Conservation (phyloP, 2,113 vertebrate genomes). For the Neolamprologus ventralis region DNA sequence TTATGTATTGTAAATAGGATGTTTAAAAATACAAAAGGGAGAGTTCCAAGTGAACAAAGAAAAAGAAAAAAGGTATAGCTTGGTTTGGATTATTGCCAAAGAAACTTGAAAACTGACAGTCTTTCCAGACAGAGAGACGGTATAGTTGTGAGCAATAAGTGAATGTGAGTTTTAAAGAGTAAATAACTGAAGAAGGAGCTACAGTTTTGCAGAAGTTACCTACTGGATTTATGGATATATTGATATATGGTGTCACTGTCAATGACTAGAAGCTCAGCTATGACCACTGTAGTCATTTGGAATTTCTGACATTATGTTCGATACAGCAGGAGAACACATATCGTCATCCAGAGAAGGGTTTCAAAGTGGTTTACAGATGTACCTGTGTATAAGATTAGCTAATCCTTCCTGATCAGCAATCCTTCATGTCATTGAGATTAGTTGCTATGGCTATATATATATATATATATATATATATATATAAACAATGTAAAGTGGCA, state of each 20-base stretch:
- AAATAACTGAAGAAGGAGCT: background rate
- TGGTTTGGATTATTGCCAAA: conserved; percentile 3
- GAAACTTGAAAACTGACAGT: conserved; percentile 21
- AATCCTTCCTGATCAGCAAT: background rate
- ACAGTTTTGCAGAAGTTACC: background rate
- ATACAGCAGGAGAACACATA: background rate
- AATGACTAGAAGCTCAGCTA: background rate
- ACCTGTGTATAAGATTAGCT: background rate
- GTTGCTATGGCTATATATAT: background rate
- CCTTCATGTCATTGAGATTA: background rate
- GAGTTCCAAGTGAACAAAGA: background rate
- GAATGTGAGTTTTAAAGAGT: conserved; percentile 15
- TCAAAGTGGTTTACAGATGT: background rate
- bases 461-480: too few species aligned
- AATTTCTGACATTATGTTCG: background rate
- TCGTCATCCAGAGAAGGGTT: background rate
- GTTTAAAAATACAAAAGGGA: background rate
- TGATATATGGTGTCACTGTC: background rate
- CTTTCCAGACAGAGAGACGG: background rate
- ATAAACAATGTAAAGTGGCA: background rate
- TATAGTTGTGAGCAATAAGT: background rate
- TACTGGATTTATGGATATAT: background rate
- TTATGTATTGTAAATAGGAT: background rate
- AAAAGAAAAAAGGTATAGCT: background rate
- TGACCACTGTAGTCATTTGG: background rate